Percentiles rank a stretch among this genome's conserved stretches.
Evolutionary conservation across 2,888 invertebrate genomes (phyloP).

Genomic region (Escarpia spicata): DNA sequence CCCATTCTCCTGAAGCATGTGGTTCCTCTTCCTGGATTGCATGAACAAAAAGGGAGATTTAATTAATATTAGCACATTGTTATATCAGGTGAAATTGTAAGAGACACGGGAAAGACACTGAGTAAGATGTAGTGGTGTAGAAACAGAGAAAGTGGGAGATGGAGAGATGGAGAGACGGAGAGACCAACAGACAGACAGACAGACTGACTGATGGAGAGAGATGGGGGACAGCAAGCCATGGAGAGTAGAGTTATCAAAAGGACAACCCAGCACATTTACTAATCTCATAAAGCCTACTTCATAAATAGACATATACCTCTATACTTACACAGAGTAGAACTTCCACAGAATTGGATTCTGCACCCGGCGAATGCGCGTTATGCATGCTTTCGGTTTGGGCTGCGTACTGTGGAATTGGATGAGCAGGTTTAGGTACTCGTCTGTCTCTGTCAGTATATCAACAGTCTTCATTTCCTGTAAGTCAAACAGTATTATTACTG

Average conservation of each 20-base stretch:
- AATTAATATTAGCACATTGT: background rate
- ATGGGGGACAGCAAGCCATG: background rate
- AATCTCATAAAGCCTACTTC: background rate
- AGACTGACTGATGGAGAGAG: background rate
- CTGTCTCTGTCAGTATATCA: background rate
- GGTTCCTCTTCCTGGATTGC: constrained; percentile 39
- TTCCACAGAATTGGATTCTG: constrained; percentile 62
- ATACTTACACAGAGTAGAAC: constrained; percentile 57
- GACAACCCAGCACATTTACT: background rate
- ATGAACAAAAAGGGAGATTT: background rate
- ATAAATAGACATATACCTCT: background rate
- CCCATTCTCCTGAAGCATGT: constrained; percentile 38
- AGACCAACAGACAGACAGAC: no score
- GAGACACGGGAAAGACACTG: no score
- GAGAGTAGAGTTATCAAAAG: background rate
- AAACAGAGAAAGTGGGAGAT: no score
- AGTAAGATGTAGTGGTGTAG: no score
- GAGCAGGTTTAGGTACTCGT: background rate
- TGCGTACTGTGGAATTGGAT: constrained; percentile 52
- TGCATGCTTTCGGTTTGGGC: constrained; percentile 50
- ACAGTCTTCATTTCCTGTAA: background rate
- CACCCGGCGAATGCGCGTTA: constrained; percentile 51
- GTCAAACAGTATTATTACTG: background rate
- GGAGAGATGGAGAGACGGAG: no score
- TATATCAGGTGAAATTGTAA: background rate